Percentiles rank a stretch among this genome's conserved stretches.
These are phyloP conservation scores for Philotrypesis tridentata DNA, from an alignment of 1,140 invertebrate genomes.

Conservation along the genomic window DNA sequence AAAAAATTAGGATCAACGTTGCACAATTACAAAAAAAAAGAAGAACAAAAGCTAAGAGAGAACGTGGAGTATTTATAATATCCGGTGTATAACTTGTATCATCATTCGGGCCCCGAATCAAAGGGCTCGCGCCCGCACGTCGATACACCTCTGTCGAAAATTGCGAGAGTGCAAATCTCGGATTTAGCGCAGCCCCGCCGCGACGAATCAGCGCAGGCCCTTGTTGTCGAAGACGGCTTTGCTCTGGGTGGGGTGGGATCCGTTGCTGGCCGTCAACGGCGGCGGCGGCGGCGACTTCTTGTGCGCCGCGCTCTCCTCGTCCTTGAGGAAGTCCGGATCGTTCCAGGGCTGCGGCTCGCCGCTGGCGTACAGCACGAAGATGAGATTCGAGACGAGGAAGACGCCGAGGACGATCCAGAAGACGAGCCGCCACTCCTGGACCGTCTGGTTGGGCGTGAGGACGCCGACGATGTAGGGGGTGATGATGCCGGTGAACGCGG, in stretches of 20 bases:
- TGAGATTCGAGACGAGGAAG: conserved; percentile 81
- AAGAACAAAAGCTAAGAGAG: no score
- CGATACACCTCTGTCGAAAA: no score
- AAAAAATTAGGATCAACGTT: no score
- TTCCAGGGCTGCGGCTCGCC: conserved; percentile 85
- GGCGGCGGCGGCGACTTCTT: background rate
- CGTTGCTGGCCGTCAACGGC: background rate
- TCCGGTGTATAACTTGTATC: no score
- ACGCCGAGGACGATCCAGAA: conserved; percentile 88
- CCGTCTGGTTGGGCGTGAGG: conserved; percentile 81
- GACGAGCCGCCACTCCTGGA: conserved; percentile 86
- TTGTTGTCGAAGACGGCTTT: background rate
- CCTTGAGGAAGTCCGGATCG: conserved; percentile 63
- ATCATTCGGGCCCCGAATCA: no score
- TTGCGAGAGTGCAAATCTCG: no score
- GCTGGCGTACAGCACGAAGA: conserved; percentile 83
- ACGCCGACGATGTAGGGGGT: conserved; percentile 85
- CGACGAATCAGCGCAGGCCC: no score
- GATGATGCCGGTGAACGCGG: conserved; percentile 86
- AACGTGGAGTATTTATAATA: background rate
- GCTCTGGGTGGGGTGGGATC: no score
- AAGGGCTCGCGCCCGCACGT: no score
- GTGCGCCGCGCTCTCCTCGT: conserved; percentile 40
- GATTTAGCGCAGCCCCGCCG: no score
- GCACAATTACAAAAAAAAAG: no score